These are phyloP conservation scores for Gymnocypris eckloni DNA, from an alignment of 2,797 vertebrate species.

Conservation along the genomic window DNA sequence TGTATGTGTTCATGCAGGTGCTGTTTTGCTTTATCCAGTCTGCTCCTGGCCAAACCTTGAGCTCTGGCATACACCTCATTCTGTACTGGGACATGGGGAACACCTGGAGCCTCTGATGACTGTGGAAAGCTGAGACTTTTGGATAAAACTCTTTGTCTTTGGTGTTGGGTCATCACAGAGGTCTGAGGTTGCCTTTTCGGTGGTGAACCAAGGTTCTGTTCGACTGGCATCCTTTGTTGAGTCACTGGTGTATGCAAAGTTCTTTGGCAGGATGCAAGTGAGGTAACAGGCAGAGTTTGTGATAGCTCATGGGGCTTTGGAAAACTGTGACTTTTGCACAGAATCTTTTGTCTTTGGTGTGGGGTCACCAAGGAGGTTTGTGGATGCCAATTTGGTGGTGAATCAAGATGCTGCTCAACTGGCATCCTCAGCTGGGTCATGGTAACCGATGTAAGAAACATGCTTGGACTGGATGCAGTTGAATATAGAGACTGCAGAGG, in stretches of 20 bases:
- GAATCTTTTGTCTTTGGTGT: slow-evolving; percentile 1
- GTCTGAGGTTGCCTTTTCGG: slow-evolving; percentile 20
- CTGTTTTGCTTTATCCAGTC: slow-evolving; percentile 81
- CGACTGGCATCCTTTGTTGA: not conserved
- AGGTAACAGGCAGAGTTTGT: not conserved
- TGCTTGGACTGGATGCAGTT: not conserved
- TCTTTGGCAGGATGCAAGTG: slow-evolving; percentile 7
- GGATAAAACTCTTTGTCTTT: not conserved
- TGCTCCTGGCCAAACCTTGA: slow-evolving; percentile 70
- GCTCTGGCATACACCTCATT: slow-evolving; percentile 69
- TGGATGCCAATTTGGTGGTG: not conserved
- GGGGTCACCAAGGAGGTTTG: not conserved
- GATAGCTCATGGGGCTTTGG: slow-evolving; percentile 23
- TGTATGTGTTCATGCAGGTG: slow-evolving; percentile 79
- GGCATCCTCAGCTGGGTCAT: not conserved
- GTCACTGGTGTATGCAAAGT: not conserved
- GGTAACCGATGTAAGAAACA: not conserved
- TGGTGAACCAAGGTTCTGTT: not conserved
- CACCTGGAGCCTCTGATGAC: slow-evolving; percentile 5
- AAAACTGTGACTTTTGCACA: not conserved
- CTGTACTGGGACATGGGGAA: slow-evolving; percentile 55
- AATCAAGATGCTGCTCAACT: not conserved
- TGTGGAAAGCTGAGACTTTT: slow-evolving; percentile 21
- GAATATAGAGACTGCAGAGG: slow-evolving; percentile 12
- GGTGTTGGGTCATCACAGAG: not conserved